A percentile compares a stretch with the other conserved stretches of the same genome.
phyloP scores from a whole-genome alignment of 2,113 vertebrate species.

The Euleptes europaea region DNA sequence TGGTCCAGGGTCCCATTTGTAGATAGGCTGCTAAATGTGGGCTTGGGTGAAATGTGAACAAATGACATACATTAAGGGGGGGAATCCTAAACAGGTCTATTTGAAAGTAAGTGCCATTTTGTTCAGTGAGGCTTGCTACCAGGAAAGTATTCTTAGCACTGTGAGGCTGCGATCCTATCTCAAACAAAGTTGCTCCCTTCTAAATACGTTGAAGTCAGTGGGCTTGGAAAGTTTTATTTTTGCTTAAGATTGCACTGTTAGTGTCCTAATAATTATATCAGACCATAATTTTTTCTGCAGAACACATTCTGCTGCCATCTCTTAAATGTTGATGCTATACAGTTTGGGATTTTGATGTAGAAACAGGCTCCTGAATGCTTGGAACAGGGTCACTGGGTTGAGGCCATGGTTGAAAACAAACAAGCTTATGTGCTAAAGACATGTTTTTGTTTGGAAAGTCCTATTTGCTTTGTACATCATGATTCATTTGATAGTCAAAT shows the following conservation, averaged over 20 bases:
- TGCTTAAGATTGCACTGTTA: too few species aligned
- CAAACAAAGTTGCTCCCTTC: too few species aligned
- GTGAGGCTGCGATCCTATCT: too few species aligned
- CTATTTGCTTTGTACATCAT: slow-evolving; percentile 17
- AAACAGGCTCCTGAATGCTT: background rate
- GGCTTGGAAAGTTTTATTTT: too few species aligned
- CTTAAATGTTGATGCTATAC: background rate
- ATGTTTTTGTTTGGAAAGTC: background rate
- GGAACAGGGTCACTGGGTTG: background rate
- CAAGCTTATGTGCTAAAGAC: background rate
- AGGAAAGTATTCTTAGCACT: too few species aligned
- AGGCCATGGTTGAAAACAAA: background rate
- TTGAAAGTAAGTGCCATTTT: too few species aligned
- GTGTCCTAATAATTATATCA: too few species aligned
- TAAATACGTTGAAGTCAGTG: too few species aligned
- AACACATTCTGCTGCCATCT: background rate
- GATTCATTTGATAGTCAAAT: slow-evolving; percentile 62
- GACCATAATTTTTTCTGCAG: background rate
- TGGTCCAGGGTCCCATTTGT: background rate
- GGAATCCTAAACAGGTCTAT: background rate
- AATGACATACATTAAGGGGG: background rate
- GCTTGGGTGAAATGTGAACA: background rate
- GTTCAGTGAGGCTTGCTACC: too few species aligned
- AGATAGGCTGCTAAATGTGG: background rate
- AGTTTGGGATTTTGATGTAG: background rate